phyloP scores from a whole-genome alignment of 2,113 vertebrate genomes.

The Campylomormyrus numenius region DNA sequence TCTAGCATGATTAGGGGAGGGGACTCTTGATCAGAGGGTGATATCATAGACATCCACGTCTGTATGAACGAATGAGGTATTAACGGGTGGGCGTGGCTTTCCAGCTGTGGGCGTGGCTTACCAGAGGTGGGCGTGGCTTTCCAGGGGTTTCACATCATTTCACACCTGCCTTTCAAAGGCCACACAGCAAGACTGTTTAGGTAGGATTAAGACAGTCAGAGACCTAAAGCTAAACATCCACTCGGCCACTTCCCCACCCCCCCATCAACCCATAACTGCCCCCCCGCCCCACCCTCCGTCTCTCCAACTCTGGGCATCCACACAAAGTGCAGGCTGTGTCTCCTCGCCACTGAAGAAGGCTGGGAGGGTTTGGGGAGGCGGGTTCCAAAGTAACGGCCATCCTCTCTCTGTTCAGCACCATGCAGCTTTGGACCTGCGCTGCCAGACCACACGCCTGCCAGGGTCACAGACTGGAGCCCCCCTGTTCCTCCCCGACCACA shows the following conservation, averaged over 20 bases:
- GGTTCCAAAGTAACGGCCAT: neutral
- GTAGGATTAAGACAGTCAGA: neutral
- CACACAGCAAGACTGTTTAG: neutral
- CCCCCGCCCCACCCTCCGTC: neutral
- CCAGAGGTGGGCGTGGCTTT: neutral
- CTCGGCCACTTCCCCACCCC: neutral
- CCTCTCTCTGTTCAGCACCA: neutral
- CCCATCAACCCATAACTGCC: neutral
- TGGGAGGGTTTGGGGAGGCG: neutral
- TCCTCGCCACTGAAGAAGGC: neutral
- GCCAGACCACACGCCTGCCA: neutral
- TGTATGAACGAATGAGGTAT: neutral
- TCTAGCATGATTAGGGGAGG: neutral
- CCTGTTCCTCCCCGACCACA: neutral
- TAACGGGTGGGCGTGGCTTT: neutral
- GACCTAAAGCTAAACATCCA: neutral
- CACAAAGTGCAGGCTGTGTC: neutral
- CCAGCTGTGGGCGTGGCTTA: no score
- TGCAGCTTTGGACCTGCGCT: neutral
- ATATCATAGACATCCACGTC: neutral
- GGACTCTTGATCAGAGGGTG: neutral
- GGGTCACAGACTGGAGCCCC: neutral
- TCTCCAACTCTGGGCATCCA: neutral
- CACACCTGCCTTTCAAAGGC: neutral
- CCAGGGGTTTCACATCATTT: neutral